Conservation (phyloP, 2,797 vertebrate species). For the Alfaro cultratus region DNA sequence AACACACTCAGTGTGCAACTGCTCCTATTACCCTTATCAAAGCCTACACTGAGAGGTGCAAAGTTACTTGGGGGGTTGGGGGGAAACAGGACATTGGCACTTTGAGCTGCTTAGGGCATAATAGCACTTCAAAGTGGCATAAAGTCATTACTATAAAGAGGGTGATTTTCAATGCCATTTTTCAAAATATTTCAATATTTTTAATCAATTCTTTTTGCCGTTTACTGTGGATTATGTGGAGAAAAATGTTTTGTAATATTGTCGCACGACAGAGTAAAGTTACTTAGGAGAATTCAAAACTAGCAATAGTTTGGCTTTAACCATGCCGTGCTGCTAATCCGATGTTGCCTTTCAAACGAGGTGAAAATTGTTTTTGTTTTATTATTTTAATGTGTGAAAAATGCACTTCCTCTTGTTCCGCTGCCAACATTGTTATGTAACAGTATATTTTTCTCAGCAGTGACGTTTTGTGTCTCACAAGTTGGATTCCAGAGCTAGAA, state of each 20-base stretch:
- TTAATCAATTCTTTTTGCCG: not conserved
- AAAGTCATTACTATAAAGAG: not conserved
- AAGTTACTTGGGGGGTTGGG: not conserved
- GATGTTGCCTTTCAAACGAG: not conserved
- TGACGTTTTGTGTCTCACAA: not conserved
- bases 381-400: not conserved
- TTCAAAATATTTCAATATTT: not conserved
- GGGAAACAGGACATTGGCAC: slow-evolving; percentile 29
- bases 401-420: not conserved
- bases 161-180: not conserved
- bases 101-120: not conserved
- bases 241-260: not conserved
- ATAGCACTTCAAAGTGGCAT: slow-evolving; percentile 4
- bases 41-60: slow-evolving; percentile 30
- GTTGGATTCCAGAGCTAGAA: not conserved
- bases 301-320: not conserved
- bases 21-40: slow-evolving; percentile 81
- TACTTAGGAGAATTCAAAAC: not conserved
- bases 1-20: slow-evolving; percentile 62
- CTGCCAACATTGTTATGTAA: not conserved
- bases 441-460: not conserved
- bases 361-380: not conserved
- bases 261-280: not conserved
- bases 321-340: not conserved
- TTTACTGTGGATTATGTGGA: not conserved